Evolutionary conservation across 2,113 vertebrate species (phyloP).

Genomic region (Pimephales promelas): DNA sequence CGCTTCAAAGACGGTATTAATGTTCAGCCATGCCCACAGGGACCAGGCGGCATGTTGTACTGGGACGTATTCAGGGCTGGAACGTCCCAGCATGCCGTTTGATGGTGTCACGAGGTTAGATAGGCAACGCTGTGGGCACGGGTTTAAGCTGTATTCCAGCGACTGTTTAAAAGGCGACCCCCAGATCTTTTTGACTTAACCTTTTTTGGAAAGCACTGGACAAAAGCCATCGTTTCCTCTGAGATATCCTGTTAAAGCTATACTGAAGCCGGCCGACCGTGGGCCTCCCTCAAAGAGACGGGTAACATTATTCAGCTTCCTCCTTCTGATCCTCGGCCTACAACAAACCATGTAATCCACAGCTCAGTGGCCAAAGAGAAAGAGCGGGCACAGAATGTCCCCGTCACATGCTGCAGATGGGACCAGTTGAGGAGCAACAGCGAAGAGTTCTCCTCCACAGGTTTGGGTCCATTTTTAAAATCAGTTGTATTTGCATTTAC

Average conservation of each 20-base stretch:
- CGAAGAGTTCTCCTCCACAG: slow-evolving; percentile 26
- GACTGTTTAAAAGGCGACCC: slow-evolving; percentile 76
- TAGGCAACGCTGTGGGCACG: slow-evolving; percentile 72
- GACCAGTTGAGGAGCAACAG: slow-evolving; percentile 41
- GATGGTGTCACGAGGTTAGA: slow-evolving; percentile 78
- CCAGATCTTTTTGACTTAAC: slow-evolving; percentile 73
- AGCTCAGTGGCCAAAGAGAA: slow-evolving; percentile 80
- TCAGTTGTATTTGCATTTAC: not conserved
- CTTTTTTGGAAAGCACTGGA: slow-evolving; percentile 67
- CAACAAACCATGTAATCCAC: slow-evolving; percentile 81
- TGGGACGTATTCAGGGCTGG: slow-evolving; percentile 68
- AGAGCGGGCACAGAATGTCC: slow-evolving; percentile 74
- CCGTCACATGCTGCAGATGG: slow-evolving; percentile 56
- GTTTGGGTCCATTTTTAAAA: slow-evolving; percentile 1
- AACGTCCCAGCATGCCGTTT: slow-evolving; percentile 69
- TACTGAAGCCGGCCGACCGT: slow-evolving; percentile 77
- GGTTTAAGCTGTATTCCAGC: slow-evolving; percentile 76
- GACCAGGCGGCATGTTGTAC: slow-evolving; percentile 71
- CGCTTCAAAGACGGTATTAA: slow-evolving; percentile 61
- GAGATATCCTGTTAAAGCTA: slow-evolving; percentile 82
- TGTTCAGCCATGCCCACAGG: slow-evolving; percentile 67
- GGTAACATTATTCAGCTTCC: slow-evolving; percentile 81
- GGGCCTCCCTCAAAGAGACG: slow-evolving; percentile 75
- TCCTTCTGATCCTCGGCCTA: slow-evolving; percentile 79
- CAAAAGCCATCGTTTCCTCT: slow-evolving; percentile 81